Percentiles rank a stretch among this genome's conserved stretches.
Conservation (phyloP, 2,113 vertebrate species). For the Entelurus aequoreus region DNA sequence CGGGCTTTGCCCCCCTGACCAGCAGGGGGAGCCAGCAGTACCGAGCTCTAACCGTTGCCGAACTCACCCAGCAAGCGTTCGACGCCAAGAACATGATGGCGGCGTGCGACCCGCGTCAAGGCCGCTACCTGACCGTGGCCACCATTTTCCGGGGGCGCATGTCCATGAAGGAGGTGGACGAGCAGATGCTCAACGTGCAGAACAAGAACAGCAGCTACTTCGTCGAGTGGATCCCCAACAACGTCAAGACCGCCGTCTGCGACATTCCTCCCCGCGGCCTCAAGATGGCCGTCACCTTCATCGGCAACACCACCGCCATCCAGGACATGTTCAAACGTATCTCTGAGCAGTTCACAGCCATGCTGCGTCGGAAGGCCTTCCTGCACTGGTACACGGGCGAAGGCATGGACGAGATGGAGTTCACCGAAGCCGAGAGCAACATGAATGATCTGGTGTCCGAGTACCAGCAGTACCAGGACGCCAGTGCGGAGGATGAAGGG, state of each 20-base stretch:
- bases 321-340: constrained; percentile 10
- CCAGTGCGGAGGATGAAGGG: constrained; percentile 7
- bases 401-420: constrained; percentile 9
- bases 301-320: constrained; percentile 6
- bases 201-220: constrained; percentile 61
- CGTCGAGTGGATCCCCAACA: constrained; percentile 9
- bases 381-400: constrained; percentile 9
- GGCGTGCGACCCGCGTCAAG: constrained; percentile 86
- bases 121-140: constrained; percentile 85
- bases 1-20: constrained; percentile 86
- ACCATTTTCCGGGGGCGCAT: constrained; percentile 88
- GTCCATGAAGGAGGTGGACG: constrained; percentile 94
- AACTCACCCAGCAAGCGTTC: constrained; percentile 90
- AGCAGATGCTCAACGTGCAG: constrained; percentile 91
- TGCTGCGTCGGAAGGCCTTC: constrained; percentile 9
- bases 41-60: constrained; percentile 84
- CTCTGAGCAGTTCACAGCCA: constrained; percentile 7
- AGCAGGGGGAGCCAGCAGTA: constrained; percentile 91
- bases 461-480: constrained; percentile 6
- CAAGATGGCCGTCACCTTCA: constrained; percentile 7
- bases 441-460: constrained; percentile 9
- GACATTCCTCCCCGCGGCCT: constrained; percentile 4
- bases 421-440: constrained; percentile 7
- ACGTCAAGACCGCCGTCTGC: constrained; percentile 5
- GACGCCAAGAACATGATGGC: constrained; percentile 96